A percentile compares a stretch with the other conserved stretches of the same genome.
These are phyloP conservation scores for Pyrgilauda ruficollis DNA, from an alignment of 2,113 vertebrate genomes.

Conservation along the genomic window DNA sequence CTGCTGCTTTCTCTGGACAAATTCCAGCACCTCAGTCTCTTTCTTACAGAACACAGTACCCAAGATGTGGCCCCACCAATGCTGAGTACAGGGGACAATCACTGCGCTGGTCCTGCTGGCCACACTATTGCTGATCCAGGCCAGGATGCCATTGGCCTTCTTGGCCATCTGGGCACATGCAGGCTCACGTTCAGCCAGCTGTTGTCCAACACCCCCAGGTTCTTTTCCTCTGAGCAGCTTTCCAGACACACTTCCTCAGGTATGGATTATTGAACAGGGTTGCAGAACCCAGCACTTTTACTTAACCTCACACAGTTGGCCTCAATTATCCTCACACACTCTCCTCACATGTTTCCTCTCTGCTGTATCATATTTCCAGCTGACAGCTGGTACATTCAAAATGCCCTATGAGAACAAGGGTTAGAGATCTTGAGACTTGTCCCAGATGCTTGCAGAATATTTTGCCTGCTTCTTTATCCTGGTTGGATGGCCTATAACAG, in stretches of 20 bases:
- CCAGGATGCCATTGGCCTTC: not conserved
- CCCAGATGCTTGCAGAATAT: not conserved
- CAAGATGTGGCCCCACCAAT: too few relatives aligned
- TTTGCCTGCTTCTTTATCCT: not conserved
- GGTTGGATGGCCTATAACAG: not conserved
- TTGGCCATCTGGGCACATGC: fast-evolving
- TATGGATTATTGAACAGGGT: too few relatives aligned
- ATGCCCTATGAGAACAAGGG: not conserved
- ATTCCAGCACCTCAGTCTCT: not conserved
- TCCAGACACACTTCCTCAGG: not conserved
- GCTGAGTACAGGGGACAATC: fast-evolving
- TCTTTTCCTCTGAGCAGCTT: not conserved
- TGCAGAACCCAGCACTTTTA: not conserved
- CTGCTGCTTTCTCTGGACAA: not conserved
- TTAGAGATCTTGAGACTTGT: not conserved
- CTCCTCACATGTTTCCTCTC: not conserved
- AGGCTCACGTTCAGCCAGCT: not conserved
- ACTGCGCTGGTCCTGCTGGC: not conserved
- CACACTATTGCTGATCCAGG: not conserved
- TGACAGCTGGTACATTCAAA: not conserved
- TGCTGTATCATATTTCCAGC: not conserved
- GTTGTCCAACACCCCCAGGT: too few relatives aligned
- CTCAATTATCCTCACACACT: not conserved
- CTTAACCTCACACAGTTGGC: not conserved
- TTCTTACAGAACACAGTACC: not conserved